Conservation (phyloP, 2,888 invertebrate genomes). For the Drosophila limbata region DNA sequence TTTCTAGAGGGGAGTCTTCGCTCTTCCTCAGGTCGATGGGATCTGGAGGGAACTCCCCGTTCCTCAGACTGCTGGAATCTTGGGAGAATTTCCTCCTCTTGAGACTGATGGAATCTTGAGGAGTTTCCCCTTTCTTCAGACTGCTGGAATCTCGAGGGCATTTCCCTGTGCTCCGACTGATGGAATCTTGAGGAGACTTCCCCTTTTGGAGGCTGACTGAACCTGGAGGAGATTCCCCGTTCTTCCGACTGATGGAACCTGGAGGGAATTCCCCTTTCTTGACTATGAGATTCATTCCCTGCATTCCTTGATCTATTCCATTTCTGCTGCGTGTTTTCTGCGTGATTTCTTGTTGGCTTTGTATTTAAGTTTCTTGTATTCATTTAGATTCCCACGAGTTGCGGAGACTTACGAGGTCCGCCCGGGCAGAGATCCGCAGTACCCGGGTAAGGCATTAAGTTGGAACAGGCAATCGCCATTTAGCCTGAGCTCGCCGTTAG, state of each 20-base stretch:
- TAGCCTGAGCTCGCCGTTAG: constrained; percentile 55
- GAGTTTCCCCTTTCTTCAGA: background rate
- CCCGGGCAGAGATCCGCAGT: constrained; percentile 59
- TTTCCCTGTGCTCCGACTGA: background rate
- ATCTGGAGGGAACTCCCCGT: too few relatives aligned
- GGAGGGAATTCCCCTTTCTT: too few relatives aligned
- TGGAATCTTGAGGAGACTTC: background rate
- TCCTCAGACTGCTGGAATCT: background rate
- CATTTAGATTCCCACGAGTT: constrained; percentile 52
- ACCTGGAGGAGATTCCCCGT: background rate
- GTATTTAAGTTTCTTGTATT: constrained; percentile 28
- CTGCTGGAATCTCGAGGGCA: background rate
- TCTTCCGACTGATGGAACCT: too few relatives aligned
- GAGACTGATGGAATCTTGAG: background rate
- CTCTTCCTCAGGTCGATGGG: too few relatives aligned
- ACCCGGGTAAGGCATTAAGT: constrained; percentile 43
- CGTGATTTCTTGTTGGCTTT: constrained; percentile 3
- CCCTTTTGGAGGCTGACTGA: background rate
- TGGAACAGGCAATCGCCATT: constrained; percentile 50
- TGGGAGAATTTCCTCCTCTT: background rate
- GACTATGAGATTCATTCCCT: too few relatives aligned
- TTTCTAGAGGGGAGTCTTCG: too few relatives aligned
- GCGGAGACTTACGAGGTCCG: constrained; percentile 48
- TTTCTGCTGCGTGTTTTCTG: background rate
- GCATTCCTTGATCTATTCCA: constrained; percentile 7